Evolutionary conservation across 2,113 vertebrate species (phyloP), one percentile per base, ranked within the genome.

Genomic region (Pristiophorus japonicus): DNA sequence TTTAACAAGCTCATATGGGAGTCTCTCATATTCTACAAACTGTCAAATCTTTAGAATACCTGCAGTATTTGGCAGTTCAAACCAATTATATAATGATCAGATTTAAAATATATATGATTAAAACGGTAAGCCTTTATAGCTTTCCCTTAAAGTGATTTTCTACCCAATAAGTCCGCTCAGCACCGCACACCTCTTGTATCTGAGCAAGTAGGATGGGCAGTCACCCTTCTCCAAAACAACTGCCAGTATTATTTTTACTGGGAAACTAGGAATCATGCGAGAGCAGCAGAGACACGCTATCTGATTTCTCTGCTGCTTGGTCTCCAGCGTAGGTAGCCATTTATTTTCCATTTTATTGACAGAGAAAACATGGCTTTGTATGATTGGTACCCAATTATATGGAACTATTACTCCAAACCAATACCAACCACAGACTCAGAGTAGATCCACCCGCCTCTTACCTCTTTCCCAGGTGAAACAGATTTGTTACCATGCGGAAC

Each of bases 401-500:
- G 27, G 55, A 63, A 42, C 38, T 42, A 42, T 42, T n/a, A 20
- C 78, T 81, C 78, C 38, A 81, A 81, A 42, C 38, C 4, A 81
- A 42, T 20, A 42, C 67, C 75, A 81, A 42, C n/a, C n/a, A 4
- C 55, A 92, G 12, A 38, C 18, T 92, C 30, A n/a, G 34, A 1
- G 0, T 63, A 65, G 0, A 81, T 18, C n/a, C n/a, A 81, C 42
- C 14, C 10, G 51, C 1, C 27, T 73, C 98, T 98, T 96, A 99
- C 99, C 99, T 97, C 96, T 99, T 99, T 67, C 99, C 99, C 1
- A 99, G 98, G 97, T 99, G 99, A 0, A 99, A 97, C 95, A 99
- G 97, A 96, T 99, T 99, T 3, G 99, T 99, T 98, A 99, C 99
- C 99, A 99, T 99, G 18, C 99, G 97, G 96, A 99, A 98, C 92